A percentile compares a stretch with the other conserved stretches of the same genome.
phyloP scores from a whole-genome alignment of 2,113 vertebrate genomes.

The Pelmatolapia mariae region DNA sequence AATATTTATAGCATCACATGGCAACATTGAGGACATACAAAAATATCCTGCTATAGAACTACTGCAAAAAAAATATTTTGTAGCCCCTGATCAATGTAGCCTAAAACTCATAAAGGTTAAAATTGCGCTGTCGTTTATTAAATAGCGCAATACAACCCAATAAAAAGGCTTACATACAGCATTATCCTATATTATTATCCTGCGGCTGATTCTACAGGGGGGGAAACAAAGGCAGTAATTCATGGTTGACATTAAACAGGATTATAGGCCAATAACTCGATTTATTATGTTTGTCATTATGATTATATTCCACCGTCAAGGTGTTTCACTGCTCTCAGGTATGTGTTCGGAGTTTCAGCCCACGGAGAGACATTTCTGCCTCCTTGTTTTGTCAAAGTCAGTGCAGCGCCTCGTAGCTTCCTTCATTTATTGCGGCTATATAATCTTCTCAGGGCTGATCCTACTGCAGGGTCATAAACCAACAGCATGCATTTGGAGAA shows the following conservation, averaged over 20 bases:
- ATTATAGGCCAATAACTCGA: neutral
- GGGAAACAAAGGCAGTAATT: neutral
- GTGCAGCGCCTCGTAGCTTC: conserved; percentile 19
- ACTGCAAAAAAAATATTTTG: neutral
- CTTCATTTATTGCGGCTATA: conserved; percentile 53
- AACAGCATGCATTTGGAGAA: conserved; percentile 68
- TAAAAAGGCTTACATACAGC: neutral
- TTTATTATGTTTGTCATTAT: neutral
- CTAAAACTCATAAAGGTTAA: neutral
- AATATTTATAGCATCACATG: neutral
- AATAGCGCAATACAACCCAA: neutral
- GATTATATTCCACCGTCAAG: conserved; percentile 4
- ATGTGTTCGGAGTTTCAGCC: neutral
- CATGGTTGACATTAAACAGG: neutral
- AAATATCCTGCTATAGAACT: neutral
- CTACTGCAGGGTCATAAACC: conserved; percentile 66
- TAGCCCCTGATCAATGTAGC: neutral
- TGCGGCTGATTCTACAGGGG: neutral
- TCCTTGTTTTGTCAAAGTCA: conserved; percentile 58
- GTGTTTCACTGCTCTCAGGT: neutral
- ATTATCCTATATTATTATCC: neutral
- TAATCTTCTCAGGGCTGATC: conserved; percentile 24
- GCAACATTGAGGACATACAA: neutral
- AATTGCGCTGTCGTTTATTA: neutral
- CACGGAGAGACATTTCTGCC: conserved; percentile 7